phyloP scores from a whole-genome alignment of 2,888 invertebrate species.

The Ditula angustiorana region DNA sequence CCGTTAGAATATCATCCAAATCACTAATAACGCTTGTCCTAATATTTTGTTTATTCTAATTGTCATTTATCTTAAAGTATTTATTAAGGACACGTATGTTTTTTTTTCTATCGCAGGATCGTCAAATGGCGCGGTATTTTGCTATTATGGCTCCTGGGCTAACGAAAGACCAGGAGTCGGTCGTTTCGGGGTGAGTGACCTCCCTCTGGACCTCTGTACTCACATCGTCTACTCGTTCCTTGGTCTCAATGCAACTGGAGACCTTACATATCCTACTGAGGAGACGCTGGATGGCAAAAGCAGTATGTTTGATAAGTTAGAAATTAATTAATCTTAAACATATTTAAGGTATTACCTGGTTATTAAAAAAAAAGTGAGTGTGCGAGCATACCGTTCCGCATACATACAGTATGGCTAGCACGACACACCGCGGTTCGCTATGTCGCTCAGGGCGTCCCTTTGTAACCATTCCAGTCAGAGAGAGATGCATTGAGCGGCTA shows the following conservation, averaged over 20 bases:
- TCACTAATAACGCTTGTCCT: no score
- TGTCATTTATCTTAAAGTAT: no score
- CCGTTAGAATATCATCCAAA: no score
- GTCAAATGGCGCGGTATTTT: conserved; percentile 37
- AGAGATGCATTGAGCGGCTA: no score
- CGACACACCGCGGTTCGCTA: no score
- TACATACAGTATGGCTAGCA: no score
- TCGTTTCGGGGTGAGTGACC: conserved; percentile 40
- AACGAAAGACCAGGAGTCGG: conserved; percentile 35
- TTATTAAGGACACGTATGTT: neutral
- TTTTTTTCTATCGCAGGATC: conserved; percentile 6
- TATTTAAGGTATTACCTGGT: neutral
- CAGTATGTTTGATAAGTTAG: conserved; percentile 35
- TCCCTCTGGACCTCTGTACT: conserved; percentile 42
- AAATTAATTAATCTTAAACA: neutral
- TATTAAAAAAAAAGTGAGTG: no score
- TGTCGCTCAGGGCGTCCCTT: no score
- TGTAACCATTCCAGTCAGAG: no score
- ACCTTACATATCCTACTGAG: conserved; percentile 13
- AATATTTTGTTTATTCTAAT: no score
- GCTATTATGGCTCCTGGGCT: conserved; percentile 43
- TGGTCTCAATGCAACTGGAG: conserved; percentile 28
- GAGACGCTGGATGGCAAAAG: conserved; percentile 33
- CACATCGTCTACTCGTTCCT: conserved; percentile 44
- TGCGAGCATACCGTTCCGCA: no score